These are phyloP conservation scores for Fragum sueziense DNA, from an alignment of 2,888 invertebrate genomes.

Conservation along the genomic window DNA sequence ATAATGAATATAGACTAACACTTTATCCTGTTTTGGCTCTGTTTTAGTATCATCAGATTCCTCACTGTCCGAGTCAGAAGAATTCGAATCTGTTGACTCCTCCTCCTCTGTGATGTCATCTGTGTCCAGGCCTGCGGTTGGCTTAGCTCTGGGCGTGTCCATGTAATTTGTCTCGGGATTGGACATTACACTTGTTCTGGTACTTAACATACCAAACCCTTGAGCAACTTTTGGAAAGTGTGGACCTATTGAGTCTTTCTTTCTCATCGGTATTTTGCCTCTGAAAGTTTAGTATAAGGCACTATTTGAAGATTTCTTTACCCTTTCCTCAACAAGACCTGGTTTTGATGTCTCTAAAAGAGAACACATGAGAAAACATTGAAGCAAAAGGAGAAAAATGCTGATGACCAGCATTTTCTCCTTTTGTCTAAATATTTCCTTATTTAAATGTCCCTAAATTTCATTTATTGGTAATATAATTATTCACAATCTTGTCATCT, in stretches of 20 bases:
- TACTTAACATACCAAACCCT: slow-evolving; percentile 23
- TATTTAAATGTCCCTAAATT: no score
- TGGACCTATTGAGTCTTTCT: slow-evolving; percentile 41
- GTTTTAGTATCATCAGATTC: slow-evolving; percentile 1
- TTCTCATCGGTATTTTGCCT: slow-evolving; percentile 33
- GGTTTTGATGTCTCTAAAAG: no score
- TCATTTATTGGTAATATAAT: no score
- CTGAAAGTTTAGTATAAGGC: background rate
- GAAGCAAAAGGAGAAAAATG: background rate
- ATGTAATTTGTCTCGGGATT: background rate
- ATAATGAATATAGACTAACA: background rate
- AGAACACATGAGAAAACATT: background rate
- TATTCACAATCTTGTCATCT: no score
- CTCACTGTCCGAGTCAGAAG: background rate
- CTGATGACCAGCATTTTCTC: no score
- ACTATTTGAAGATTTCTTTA: no score
- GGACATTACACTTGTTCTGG: background rate
- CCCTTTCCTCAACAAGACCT: no score
- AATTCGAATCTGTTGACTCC: no score
- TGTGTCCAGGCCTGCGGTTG: slow-evolving; percentile 9
- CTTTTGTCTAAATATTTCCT: no score
- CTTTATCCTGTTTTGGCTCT: background rate
- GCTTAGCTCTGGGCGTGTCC: background rate
- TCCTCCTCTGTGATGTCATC: background rate
- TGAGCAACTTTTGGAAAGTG: slow-evolving; percentile 44